Evolutionary conservation across 37 sponge, comb jelly and placozoan genomes (phyloP), one percentile per base, ranked within the genome.

Genomic region (Cladorhizidae sp.): DNA sequence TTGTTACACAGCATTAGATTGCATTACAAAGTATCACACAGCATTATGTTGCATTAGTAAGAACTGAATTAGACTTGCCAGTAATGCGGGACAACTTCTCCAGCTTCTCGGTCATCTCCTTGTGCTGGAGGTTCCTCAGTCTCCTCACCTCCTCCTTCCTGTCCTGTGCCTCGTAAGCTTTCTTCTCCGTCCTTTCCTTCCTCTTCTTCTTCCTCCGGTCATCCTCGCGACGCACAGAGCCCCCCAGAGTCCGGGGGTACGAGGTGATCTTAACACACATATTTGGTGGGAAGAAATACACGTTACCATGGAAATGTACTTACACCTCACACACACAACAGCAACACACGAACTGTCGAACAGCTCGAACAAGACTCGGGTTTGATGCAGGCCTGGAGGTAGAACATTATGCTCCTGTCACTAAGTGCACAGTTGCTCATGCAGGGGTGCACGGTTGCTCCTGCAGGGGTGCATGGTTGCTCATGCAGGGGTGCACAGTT

Each of bases 121-220:
- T 78, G 54, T 79, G 38, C 74, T 95, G 95, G 26, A 97, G 73
- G 26, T 97, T 97, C 87, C 95, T 97, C 57, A 97, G 78, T 49
- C 98, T 65, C 63, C 85, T 87, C 33, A 97, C 59, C 51, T 97
- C 98, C 41, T 90, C 88, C 54, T 68, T 78, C 58, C 82, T 87
- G 68, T 80, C 78, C 41, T 93, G 85, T 67, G 93, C 95, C 69
- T 97, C 98, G 85, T 76, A 22, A 1, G 42, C 72, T 57, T 93
- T 97, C 39, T 93, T 83, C 38, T 89, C 91, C 14, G 67, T 71
- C 40, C 86, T 76, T 32, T 59, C 77, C 75, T 95, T 95, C 69
- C 98, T 67, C 80, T 93, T 92, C 79, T 70, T 70, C 75, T 83
- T 95, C 38, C 98, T 70, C 18, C 39, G 64, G 37, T 90, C 87